phyloP scores from a whole-genome alignment of 1,140 invertebrate species.

The Agrypnia vestita region DNA sequence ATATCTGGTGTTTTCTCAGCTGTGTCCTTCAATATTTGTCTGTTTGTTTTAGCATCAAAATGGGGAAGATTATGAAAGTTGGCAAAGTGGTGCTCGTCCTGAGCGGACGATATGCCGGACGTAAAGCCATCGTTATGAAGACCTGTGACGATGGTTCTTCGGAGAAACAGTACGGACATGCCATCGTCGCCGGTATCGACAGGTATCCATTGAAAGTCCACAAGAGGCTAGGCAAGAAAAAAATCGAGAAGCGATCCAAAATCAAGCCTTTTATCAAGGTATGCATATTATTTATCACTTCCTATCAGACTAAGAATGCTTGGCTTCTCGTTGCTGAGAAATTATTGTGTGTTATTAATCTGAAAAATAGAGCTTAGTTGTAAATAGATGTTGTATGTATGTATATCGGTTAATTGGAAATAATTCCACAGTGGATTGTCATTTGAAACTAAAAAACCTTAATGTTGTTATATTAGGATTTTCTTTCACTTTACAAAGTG shows the following conservation, averaged over 20 bases:
- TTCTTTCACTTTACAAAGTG: too few relatives aligned
- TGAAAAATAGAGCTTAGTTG: too few relatives aligned
- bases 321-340: too few relatives aligned
- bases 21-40: background rate
- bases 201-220: slow-evolving; percentile 97
- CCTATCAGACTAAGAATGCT: too few relatives aligned
- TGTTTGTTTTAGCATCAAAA: slow-evolving; percentile 72
- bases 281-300: background rate
- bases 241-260: slow-evolving; percentile 95
- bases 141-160: slow-evolving; percentile 97
- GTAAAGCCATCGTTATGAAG: slow-evolving; percentile 97
- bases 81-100: slow-evolving; percentile 99
- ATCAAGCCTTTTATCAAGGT: slow-evolving; percentile 98
- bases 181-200: slow-evolving; percentile 97
- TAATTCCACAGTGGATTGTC: too few relatives aligned
- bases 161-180: slow-evolving; percentile 97
- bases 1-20: background rate
- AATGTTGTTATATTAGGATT: too few relatives aligned
- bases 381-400: too few relatives aligned
- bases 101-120: slow-evolving; percentile 96
- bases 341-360: too few relatives aligned
- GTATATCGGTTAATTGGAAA: too few relatives aligned
- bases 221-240: slow-evolving; percentile 97
- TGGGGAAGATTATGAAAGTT: slow-evolving; percentile 98
- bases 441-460: too few relatives aligned